Evolutionary conservation across 2,888 invertebrate species (phyloP).

Genomic region (Dasysyrphus albostriatus): DNA sequence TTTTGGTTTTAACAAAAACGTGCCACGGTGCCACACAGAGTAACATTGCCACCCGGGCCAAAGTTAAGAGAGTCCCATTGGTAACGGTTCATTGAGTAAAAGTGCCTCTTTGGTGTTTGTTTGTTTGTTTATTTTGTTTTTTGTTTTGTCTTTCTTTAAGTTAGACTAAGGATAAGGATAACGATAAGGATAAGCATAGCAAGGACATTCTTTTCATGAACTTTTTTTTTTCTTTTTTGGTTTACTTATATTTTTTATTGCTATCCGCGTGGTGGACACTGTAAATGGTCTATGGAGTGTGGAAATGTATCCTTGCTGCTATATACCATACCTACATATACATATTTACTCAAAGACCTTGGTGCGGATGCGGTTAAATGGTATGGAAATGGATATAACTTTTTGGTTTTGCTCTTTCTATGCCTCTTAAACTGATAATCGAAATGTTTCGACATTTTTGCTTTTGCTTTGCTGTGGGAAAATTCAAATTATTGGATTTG

Average conservation of each 20-base stretch:
- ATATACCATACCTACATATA: too few relatives aligned
- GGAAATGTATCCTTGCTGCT: slow-evolving; percentile 19
- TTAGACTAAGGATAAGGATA: slow-evolving; percentile 27
- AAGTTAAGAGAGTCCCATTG: slow-evolving; percentile 72
- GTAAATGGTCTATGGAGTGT: slow-evolving; percentile 65
- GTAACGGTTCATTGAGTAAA: slow-evolving; percentile 72
- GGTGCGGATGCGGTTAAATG: slow-evolving; percentile 72
- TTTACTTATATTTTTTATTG: slow-evolving; percentile 19
- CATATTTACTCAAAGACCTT: slow-evolving; percentile 25
- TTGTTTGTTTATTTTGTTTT: slow-evolving; percentile 39
- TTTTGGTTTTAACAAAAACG: neutral
- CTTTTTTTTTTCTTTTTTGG: slow-evolving; percentile 45
- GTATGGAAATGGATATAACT: slow-evolving; percentile 70
- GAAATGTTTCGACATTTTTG: slow-evolving; percentile 71
- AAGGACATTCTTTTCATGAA: slow-evolving; percentile 61
- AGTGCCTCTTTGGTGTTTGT: slow-evolving; percentile 68
- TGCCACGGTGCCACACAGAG: neutral
- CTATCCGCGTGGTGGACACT: slow-evolving; percentile 45
- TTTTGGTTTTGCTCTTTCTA: slow-evolving; percentile 19
- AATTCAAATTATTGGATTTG: slow-evolving; percentile 56
- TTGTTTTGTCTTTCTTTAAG: slow-evolving; percentile 18
- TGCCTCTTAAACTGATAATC: slow-evolving; percentile 59
- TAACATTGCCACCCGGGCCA: slow-evolving; percentile 1
- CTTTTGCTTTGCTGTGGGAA: slow-evolving; percentile 24
- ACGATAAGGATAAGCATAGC: slow-evolving; percentile 34